Conservation (phyloP, 2,113 vertebrate genomes). For the Heliornis fulica region DNA sequence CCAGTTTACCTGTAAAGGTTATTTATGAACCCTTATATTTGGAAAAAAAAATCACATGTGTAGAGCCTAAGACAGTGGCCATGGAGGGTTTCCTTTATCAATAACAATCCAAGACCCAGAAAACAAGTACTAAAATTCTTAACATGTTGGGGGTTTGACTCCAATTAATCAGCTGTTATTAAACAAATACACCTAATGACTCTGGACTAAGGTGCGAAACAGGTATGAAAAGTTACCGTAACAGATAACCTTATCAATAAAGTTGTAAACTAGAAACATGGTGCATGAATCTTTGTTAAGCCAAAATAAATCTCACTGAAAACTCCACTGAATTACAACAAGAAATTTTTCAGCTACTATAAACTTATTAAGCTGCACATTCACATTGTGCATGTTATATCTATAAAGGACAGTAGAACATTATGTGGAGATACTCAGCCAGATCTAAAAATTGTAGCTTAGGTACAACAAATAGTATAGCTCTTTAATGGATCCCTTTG, state of each 20-base stretch:
- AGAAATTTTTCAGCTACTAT: background rate
- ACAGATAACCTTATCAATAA: background rate
- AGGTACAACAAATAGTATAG: background rate
- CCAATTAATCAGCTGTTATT: background rate
- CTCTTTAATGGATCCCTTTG: background rate
- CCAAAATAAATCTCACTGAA: background rate
- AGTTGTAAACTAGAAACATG: background rate
- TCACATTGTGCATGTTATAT: background rate
- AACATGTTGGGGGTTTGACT: background rate
- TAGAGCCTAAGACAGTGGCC: background rate
- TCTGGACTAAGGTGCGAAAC: background rate
- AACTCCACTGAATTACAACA: background rate
- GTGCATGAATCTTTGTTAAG: background rate
- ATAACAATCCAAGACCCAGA: background rate
- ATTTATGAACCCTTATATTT: background rate
- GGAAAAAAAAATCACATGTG: background rate
- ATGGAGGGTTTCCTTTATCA: background rate
- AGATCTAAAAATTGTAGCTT: background rate
- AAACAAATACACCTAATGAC: background rate
- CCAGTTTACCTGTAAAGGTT: background rate
- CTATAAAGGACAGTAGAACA: background rate
- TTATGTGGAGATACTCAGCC: background rate
- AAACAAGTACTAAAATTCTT: background rate
- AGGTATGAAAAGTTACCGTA: background rate
- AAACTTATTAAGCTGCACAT: background rate